Percentiles rank a stretch among this genome's conserved stretches.
These are phyloP conservation scores for Calliopum simillimum DNA, from an alignment of 2,888 invertebrate genomes.

Conservation along the genomic window DNA sequence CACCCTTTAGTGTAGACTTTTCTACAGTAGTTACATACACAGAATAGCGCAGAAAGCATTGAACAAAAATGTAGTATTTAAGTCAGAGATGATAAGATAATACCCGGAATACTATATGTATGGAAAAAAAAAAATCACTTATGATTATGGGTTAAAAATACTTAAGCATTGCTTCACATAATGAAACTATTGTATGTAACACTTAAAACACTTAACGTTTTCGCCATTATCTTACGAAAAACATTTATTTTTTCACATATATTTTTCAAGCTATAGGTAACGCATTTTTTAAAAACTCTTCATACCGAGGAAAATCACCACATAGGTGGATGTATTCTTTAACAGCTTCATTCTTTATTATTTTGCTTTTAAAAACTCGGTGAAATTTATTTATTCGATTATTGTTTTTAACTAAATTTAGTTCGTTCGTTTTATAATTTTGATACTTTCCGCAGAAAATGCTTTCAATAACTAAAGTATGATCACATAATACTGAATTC, in stretches of 20 bases:
- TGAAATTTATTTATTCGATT: conserved; percentile 10
- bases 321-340: conserved; percentile 56
- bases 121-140: too few species aligned
- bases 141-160: too few species aligned
- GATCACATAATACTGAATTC: not conserved
- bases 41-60: too few species aligned
- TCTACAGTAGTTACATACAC: too few species aligned
- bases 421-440: conserved; percentile 22
- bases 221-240: too few species aligned
- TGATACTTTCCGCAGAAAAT: conserved; percentile 4
- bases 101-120: too few species aligned
- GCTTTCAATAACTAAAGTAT: not conserved
- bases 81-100: too few species aligned
- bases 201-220: conserved; percentile 12
- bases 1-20: too few species aligned
- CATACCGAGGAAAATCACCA: conserved; percentile 60
- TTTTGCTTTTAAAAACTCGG: not conserved
- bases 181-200: not conserved
- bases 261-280: too few species aligned
- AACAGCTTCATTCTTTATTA: conserved; percentile 52
- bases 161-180: too few species aligned
- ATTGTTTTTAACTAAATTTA: conserved; percentile 11
- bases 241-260: too few species aligned
- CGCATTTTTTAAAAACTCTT: conserved; percentile 17
- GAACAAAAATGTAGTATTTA: too few species aligned